phyloP scores from a whole-genome alignment of 2,113 vertebrate species.

The Sapajus apella region DNA sequence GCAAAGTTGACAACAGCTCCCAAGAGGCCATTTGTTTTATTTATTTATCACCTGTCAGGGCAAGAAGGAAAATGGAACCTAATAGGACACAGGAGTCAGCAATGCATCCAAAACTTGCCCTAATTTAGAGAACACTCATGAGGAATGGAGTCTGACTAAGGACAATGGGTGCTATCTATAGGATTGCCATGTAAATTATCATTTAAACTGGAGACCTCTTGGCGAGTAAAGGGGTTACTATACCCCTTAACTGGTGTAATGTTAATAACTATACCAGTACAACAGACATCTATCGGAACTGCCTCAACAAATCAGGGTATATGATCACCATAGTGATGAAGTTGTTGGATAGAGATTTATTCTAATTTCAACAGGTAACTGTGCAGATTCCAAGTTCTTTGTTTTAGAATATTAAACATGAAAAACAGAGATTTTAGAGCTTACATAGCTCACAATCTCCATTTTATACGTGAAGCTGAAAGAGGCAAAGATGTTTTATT shows the following conservation, averaged over 20 bases:
- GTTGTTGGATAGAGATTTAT: background rate
- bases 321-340: background rate
- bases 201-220: background rate
- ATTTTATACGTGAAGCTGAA: background rate
- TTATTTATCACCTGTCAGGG: slow-evolving; percentile 70
- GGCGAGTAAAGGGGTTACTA: background rate
- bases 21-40: slow-evolving; percentile 56
- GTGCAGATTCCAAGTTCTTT: background rate
- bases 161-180: background rate
- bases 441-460: background rate
- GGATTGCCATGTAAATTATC: background rate
- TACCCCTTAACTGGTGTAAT: background rate
- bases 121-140: slow-evolving; percentile 1
- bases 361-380: background rate
- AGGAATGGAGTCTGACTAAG: background rate
- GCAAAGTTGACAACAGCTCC: slow-evolving; percentile 66
- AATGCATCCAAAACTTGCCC: background rate
- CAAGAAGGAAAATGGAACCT: slow-evolving; percentile 40
- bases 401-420: background rate
- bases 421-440: background rate
- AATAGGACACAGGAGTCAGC: slow-evolving; percentile 8
- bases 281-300: background rate
- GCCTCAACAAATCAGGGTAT: background rate
- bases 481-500: background rate
- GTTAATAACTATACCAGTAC: background rate